Percentiles rank a stretch among this genome's conserved stretches.
These are phyloP conservation scores for Hippocampus comes DNA, from an alignment of 2,113 vertebrate genomes.

Conservation along the genomic window DNA sequence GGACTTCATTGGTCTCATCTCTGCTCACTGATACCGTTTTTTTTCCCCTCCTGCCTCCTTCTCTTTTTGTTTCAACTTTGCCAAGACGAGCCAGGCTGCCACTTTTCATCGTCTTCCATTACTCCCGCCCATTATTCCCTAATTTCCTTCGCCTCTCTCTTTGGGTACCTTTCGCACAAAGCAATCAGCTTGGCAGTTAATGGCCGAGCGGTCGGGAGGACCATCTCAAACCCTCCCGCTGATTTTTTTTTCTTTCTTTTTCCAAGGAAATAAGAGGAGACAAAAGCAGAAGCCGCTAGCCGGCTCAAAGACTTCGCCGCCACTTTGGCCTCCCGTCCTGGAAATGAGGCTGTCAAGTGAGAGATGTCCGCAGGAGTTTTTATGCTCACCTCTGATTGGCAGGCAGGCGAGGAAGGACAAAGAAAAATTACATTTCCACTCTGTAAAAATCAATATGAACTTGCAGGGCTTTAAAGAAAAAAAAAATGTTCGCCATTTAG, in stretches of 20 bases:
- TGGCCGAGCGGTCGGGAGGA: constrained; percentile 53
- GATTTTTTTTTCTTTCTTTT: constrained; percentile 19
- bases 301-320: constrained; percentile 4
- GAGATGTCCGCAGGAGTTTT: constrained; percentile 14
- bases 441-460: neutral
- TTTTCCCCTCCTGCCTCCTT: constrained; percentile 14
- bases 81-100: constrained; percentile 58
- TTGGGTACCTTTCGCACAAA: constrained; percentile 62
- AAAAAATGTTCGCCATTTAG: neutral
- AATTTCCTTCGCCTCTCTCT: constrained; percentile 68
- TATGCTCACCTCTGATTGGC: constrained; percentile 1
- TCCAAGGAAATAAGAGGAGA: constrained; percentile 56
- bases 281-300: constrained; percentile 38
- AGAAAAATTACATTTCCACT: constrained; percentile 1
- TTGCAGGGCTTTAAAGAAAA: neutral
- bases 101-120: constrained; percentile 74
- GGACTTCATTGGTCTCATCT: constrained; percentile 13
- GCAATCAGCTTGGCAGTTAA: constrained; percentile 70
- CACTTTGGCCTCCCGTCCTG: constrained; percentile 18
- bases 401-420: neutral
- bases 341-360: constrained; percentile 45
- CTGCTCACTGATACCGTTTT: constrained; percentile 17
- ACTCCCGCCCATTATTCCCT: constrained; percentile 70
- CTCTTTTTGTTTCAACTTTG: constrained; percentile 30
- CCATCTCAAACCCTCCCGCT: constrained; percentile 29